Percentiles rank a stretch among this genome's conserved stretches.
phyloP scores from a whole-genome alignment of 2,888 invertebrate genomes.

The Abrostola triplasia region DNA sequence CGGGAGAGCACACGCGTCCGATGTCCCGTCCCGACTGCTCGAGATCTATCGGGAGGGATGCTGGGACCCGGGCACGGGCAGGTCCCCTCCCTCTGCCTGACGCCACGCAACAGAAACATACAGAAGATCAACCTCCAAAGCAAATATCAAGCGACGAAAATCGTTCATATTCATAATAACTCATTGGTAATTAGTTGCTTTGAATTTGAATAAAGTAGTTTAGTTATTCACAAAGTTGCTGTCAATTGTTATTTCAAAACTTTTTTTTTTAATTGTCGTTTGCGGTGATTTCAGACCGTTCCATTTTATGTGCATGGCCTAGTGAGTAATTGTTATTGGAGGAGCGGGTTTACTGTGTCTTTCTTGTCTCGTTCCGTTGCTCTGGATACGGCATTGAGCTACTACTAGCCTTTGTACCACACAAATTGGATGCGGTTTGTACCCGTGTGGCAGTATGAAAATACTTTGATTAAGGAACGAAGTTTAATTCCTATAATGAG shows the following conservation, averaged over 20 bases:
- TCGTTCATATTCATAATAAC: no score
- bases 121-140: constrained; percentile 17
- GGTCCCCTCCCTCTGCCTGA: constrained; percentile 50
- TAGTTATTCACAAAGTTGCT: no score
- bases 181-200: no score
- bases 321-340: background rate
- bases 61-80: constrained; percentile 51
- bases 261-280: background rate
- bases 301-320: no score
- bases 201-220: no score
- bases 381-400: constrained; percentile 74
- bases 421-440: constrained; percentile 73
- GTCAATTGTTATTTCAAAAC: background rate
- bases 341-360: constrained; percentile 16
- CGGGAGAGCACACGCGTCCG: constrained; percentile 48
- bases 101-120: constrained; percentile 1
- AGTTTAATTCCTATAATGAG: constrained; percentile 20
- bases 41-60: constrained; percentile 60
- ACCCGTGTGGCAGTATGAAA: constrained; percentile 25
- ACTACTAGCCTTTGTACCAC: constrained; percentile 54
- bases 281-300: background rate
- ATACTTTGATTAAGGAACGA: constrained; percentile 29
- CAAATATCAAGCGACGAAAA: no score
- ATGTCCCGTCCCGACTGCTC: constrained; percentile 64
- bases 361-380: constrained; percentile 54